Conservation (phyloP, 1,140 invertebrate genomes). For the Drosophila sulfurigaster region DNA sequence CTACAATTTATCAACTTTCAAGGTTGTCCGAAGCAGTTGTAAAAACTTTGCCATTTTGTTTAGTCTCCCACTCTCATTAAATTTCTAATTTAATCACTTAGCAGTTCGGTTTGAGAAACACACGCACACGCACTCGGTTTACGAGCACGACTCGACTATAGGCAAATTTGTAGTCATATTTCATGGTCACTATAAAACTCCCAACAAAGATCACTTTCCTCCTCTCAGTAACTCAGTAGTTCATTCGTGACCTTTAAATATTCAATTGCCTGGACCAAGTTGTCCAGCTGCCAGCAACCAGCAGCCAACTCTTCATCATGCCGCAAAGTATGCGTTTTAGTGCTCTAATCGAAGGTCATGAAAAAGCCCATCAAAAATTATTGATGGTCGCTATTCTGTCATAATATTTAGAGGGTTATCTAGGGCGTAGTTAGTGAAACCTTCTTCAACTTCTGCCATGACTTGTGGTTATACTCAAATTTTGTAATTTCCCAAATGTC, state of each 20-base stretch:
- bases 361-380: slow-evolving; percentile 57
- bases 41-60: slow-evolving; percentile 72
- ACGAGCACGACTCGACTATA: slow-evolving; percentile 2
- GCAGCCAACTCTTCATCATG: background rate
- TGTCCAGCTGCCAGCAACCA: slow-evolving; percentile 8
- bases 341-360: slow-evolving; percentile 56
- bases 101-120: slow-evolving; percentile 33
- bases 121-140: slow-evolving; percentile 1
- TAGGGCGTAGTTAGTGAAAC: background rate
- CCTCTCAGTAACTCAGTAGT: slow-evolving; percentile 1
- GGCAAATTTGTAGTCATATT: slow-evolving; percentile 49
- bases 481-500: slow-evolving; percentile 19
- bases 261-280: slow-evolving; percentile 54
- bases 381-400: slow-evolving; percentile 55
- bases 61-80: slow-evolving; percentile 56
- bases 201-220: slow-evolving; percentile 1
- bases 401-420: background rate
- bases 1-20: slow-evolving; percentile 78
- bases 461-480: slow-evolving; percentile 6
- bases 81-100: slow-evolving; percentile 81
- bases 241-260: slow-evolving; percentile 58
- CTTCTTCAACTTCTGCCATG: background rate
- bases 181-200: slow-evolving; percentile 57
- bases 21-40: slow-evolving; percentile 65
- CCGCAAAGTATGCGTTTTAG: slow-evolving; percentile 37